Base-by-base conservation (phyloP, 2,113 vertebrate species). In the Cottus gobio region DNA sequence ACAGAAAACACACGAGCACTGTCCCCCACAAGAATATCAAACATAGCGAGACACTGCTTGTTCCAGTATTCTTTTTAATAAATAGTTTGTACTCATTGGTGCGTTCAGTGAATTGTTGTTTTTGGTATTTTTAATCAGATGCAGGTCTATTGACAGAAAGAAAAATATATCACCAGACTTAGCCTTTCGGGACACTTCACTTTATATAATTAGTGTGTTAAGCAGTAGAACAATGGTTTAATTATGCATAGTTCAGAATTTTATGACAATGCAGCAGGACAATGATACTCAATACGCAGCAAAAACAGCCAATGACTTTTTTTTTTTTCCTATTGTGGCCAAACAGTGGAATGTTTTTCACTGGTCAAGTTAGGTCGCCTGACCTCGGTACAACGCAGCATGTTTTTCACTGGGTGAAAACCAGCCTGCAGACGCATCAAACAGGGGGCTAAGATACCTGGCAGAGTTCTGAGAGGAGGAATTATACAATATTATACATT, bases 341-440 rank as follows among this genome's bases (percentile, higher is more conserved):
- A 82, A 86, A 83, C 30, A 44, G 44, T 65, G 84, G 86, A 90
- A 80, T 86, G 79, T 78, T 75, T 83, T 74, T 31, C 20, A 80
- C 56, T 69, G 79, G 73, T 82, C 69, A 77, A 71, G 31, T 75
- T 56, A 57, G 76, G 75, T 39, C 15, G 42, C 61, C 48, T 69
- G 78, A 58, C 57, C 61, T 79, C 56, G 57, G 68, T 74, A 68
- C 71, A 77, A 22, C n/a, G 71, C 28, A 57, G 70, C 57, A 62
- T 64, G 57, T 44, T 77, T 74, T 76, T 73, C 64, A 71, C 70
- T 76, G 11, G 8, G 52, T 37, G 54, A 39, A 28, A 62, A 66
- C 34, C 50, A 68, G 24, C 69, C 62, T 52, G 31, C 30, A 62
- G 67, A 57, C 37, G 18, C 80, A 78, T 50, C 64, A 31, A 58